Evolutionary conservation across 2,888 invertebrate species (phyloP), one percentile per base, ranked within the genome.

Genomic region (Polydrusus pterygomalis): DNA sequence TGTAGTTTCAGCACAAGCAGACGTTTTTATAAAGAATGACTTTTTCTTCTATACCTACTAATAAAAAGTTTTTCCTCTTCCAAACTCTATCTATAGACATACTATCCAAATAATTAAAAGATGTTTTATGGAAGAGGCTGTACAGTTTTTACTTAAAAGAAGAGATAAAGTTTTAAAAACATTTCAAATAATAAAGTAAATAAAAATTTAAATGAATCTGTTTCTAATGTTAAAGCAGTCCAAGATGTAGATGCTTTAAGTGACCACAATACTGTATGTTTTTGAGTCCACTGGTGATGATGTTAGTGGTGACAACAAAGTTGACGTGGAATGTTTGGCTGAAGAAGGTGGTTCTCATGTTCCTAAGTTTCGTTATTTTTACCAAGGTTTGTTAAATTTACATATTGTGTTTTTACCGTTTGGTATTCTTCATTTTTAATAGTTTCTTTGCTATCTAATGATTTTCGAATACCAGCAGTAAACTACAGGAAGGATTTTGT

Each of bases 61-160:
- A n/a, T n/a, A n/a, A n/a, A n/a, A n/a, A n/a, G n/a, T n/a, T n/a
- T n/a, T n/a, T n/a, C n/a, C n/a, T n/a, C n/a, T n/a, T n/a, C n/a
- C n/a, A n/a, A n/a, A n/a, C n/a, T n/a, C n/a, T n/a, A n/a, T n/a
- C n/a, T n/a, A n/a, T n/a, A n/a, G n/a, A n/a, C n/a, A n/a, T n/a
- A n/a, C n/a, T n/a, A n/a, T n/a, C n/a, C n/a, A n/a, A n/a, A n/a
- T n/a, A n/a, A n/a, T n/a, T n/a, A n/a, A 98, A 88, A 91, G 93
- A 83, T 92, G 94, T 81, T 98, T 95, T 84, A 92, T 97, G 79
- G 93, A 97, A 85, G 92, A 96, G 87, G 97, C 97, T 13, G 87
- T 97, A 63, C 87, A 91, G 65, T 90, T 94, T 85, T 88, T 96
- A 9, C 88, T 89, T 70, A 84, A 87, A 65, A 89, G 94, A 84